Evolutionary conservation across 2,888 invertebrate genomes (phyloP).

Genomic region (Drosophila kuntzei): DNA sequence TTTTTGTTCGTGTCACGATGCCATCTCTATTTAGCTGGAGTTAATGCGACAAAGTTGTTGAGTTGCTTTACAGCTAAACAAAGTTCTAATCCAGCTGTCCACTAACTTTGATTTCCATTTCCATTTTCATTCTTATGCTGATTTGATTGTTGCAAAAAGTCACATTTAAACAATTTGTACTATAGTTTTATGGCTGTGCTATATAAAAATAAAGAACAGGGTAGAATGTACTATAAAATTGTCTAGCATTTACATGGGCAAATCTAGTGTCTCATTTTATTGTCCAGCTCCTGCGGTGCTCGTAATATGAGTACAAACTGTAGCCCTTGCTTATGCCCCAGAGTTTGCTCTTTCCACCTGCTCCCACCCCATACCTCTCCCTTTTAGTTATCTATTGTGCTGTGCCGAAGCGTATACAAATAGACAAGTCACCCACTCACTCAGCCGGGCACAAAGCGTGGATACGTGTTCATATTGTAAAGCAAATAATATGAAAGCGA

Average conservation of each 20-base stretch:
- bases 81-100: slow-evolving; percentile 36
- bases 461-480: slow-evolving; percentile 70
- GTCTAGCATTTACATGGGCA: slow-evolving; percentile 39
- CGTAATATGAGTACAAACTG: slow-evolving; percentile 43
- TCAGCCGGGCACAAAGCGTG: slow-evolving; percentile 30
- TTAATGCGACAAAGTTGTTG: slow-evolving; percentile 16
- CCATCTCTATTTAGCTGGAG: too few relatives aligned
- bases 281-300: slow-evolving; percentile 31
- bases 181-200: slow-evolving; percentile 30
- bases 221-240: slow-evolving; percentile 23
- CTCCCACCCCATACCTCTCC: neutral
- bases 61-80: slow-evolving; percentile 19
- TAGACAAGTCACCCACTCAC: slow-evolving; percentile 34
- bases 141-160: slow-evolving; percentile 46
- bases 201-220: neutral
- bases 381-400: slow-evolving; percentile 47
- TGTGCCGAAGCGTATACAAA: slow-evolving; percentile 55
- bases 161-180: slow-evolving; percentile 25
- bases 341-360: slow-evolving; percentile 24
- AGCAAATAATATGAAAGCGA: slow-evolving; percentile 67
- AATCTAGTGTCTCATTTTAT: slow-evolving; percentile 42
- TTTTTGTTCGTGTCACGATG: neutral
- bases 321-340: slow-evolving; percentile 21
- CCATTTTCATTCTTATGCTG: neutral
- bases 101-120: slow-evolving; percentile 21